Percentiles rank a stretch among this genome's conserved stretches.
Evolutionary conservation across 2,113 vertebrate genomes (phyloP).

Genomic region (Perca fluviatilis): DNA sequence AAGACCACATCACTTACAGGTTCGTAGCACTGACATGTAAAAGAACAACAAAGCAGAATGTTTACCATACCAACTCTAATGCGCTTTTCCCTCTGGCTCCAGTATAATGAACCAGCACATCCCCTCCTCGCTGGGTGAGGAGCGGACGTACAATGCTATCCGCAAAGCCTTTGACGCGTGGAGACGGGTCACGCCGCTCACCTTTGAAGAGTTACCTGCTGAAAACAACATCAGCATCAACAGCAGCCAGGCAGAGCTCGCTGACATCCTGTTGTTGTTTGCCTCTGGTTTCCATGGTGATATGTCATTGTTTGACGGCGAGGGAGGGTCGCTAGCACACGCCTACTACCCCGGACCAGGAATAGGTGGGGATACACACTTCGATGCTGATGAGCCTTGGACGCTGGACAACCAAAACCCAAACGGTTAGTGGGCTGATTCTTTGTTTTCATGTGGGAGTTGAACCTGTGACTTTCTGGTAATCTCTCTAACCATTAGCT

Average conservation of each 20-base stretch:
- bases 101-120: constrained; percentile 93
- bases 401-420: constrained; percentile 89
- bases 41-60: neutral
- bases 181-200: constrained; percentile 90
- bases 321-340: constrained; percentile 95
- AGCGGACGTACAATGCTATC: constrained; percentile 84
- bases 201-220: constrained; percentile 89
- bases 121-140: constrained; percentile 84
- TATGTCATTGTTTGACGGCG: constrained; percentile 95
- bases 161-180: constrained; percentile 91
- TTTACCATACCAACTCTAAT: neutral
- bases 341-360: constrained; percentile 96
- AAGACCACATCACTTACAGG: constrained; percentile 92
- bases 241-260: constrained; percentile 85
- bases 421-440: constrained; percentile 83
- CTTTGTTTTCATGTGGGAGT: neutral
- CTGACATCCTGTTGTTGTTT: constrained; percentile 94
- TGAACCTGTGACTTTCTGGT: neutral
- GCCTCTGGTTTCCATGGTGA: constrained; percentile 97
- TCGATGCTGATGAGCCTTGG: constrained; percentile 97
- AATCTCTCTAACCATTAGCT: neutral
- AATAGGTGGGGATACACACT: constrained; percentile 95
- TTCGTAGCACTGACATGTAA: constrained; percentile 47
- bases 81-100: neutral
- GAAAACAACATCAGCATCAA: constrained; percentile 84